Percentiles rank a stretch among this genome's conserved stretches.
Evolutionary conservation across 2,113 vertebrate genomes (phyloP).

Genomic region (Neotoma lepida): DNA sequence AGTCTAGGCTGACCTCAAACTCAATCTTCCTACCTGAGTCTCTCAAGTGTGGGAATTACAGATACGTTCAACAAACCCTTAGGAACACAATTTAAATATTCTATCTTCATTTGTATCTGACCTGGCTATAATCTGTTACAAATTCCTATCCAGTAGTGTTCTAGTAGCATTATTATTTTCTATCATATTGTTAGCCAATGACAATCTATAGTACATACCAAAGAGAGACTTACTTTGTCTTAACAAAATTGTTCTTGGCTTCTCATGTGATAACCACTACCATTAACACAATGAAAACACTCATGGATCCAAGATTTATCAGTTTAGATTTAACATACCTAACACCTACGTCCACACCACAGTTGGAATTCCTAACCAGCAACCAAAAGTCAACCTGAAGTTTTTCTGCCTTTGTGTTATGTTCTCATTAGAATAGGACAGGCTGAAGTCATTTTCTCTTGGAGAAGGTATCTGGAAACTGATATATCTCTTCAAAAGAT

Average conservation of each 20-base stretch:
- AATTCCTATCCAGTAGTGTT: constrained; percentile 13
- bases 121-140: neutral
- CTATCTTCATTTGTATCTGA: constrained; percentile 5
- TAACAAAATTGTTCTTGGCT: constrained; percentile 26
- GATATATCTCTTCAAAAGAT: neutral
- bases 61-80: neutral
- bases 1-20: neutral
- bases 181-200: neutral
- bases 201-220: constrained; percentile 2
- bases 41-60: neutral
- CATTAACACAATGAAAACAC: constrained; percentile 27
- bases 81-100: neutral
- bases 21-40: neutral
- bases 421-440: neutral
- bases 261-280: neutral
- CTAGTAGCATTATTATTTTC: neutral
- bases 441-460: neutral
- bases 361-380: constrained; percentile 31
- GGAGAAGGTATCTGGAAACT: neutral
- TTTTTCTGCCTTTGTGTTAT: constrained; percentile 24
- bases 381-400: constrained; percentile 37
- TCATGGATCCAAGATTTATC: constrained; percentile 1
- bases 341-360: neutral
- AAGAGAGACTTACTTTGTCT: neutral
- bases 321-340: constrained; percentile 47